Percentiles rank a stretch among this genome's conserved stretches.
Evolutionary conservation across 1,140 invertebrate genomes (phyloP).

Genomic region (Drosophila watanabei): DNA sequence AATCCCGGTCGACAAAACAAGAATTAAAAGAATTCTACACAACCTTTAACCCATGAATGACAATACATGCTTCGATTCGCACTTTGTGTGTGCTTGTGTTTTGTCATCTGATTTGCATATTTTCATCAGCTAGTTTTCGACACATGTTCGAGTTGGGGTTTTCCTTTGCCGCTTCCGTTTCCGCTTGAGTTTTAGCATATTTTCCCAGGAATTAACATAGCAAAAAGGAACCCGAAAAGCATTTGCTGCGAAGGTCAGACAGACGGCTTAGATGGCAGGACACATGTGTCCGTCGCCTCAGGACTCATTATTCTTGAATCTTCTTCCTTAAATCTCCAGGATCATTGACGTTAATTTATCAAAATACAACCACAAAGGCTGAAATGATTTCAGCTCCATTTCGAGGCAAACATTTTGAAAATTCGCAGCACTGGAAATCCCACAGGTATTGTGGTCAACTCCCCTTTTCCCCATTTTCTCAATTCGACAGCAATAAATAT

Average conservation of each 20-base stretch:
- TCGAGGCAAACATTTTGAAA: slow-evolving; percentile 19
- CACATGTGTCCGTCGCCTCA: slow-evolving; percentile 36
- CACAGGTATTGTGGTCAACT: slow-evolving; percentile 1
- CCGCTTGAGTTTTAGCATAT: slow-evolving; percentile 35
- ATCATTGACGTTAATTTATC: slow-evolving; percentile 43
- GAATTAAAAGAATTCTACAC: not conserved
- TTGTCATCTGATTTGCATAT: slow-evolving; percentile 64
- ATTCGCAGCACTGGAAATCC: not conserved
- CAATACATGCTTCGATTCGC: slow-evolving; percentile 1
- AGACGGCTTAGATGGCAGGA: slow-evolving; percentile 30
- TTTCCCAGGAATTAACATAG: slow-evolving; percentile 55
- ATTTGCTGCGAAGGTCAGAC: slow-evolving; percentile 51
- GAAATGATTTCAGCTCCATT: slow-evolving; percentile 21
- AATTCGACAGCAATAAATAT: slow-evolving; percentile 63
- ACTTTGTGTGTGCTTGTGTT: slow-evolving; percentile 18
- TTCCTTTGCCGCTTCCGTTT: slow-evolving; percentile 6
- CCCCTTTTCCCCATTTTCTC: not conserved
- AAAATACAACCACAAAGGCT: slow-evolving; percentile 45
- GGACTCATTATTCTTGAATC: slow-evolving; percentile 48
- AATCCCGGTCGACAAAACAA: not conserved
- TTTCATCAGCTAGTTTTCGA: slow-evolving; percentile 34
- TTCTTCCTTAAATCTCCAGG: slow-evolving; percentile 36
- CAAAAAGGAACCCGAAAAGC: slow-evolving; percentile 24
- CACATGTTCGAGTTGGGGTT: slow-evolving; percentile 11
- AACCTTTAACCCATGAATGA: slow-evolving; percentile 7